Base-by-base conservation (phyloP, 2,888 invertebrate species). In the Apotomis betuletana region DNA sequence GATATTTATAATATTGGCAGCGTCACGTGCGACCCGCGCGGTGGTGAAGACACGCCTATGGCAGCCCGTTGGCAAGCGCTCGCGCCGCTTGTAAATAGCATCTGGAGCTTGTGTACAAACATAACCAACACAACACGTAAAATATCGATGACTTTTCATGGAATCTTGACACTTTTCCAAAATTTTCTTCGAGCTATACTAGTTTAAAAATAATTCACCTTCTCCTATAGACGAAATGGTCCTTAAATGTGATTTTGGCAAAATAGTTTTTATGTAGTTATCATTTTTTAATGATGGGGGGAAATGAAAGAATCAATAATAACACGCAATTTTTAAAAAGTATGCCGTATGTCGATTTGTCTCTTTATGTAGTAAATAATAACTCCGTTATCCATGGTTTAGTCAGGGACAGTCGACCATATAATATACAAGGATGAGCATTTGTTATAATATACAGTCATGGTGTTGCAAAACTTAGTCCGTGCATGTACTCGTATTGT, bases 81-180 rank as follows among this genome's bases (percentile, higher is more conserved):
- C 59, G 59, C 58, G 70, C 69, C 61, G 46, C 13, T 15, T 10
- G 52, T 65, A 65, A 75, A 75, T 74, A 71, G 4, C 10, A 62
- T 69, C 54, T 77, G 70, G 73, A 77, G 59, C 61, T 52, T 69
- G 69, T 74, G 41, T 71, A 75, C 74, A 74, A 74, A 75, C 60
- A 69, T 38, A 61, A 36, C 36, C 38, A 27, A 52, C 46, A 4
- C 52, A 59, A 10, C 38, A 15, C 27, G 0, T 5, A 65, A 44
- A 13, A 49, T 8, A 49, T 4, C 46, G 41, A 55, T 4, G 41
- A n/a, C 15, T 46, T 41, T 65, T 68, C 55, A 71, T 58, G 75
- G 74, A 80, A 81, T 81, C 77, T 82, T 83, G 85, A 83, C 68
- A 76, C 77, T 72, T 70, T 69, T 80, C 83, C 82, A 83, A 82